phyloP scores from a whole-genome alignment of 2,888 invertebrate genomes.

The Dicranocentrus wangi region DNA sequence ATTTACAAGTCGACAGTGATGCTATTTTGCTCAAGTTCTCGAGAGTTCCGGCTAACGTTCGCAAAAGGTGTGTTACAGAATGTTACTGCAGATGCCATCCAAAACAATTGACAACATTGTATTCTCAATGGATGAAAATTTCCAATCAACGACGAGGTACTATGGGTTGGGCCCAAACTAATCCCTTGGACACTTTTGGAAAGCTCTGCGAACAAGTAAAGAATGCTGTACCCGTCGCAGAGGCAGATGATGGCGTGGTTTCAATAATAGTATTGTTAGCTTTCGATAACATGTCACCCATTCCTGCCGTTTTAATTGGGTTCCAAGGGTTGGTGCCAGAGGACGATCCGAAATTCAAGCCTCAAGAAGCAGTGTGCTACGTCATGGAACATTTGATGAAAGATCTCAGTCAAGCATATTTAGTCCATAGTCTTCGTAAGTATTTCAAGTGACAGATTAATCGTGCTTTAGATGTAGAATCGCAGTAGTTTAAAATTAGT shows the following conservation, averaged over 20 bases:
- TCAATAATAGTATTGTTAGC: conserved; percentile 17
- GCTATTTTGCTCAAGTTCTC: not conserved
- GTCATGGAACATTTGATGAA: not conserved
- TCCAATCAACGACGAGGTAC: not conserved
- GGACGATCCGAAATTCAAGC: conserved; percentile 2
- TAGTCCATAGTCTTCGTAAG: not conserved
- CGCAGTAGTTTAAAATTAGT: too few species aligned
- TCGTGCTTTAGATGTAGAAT: too few species aligned
- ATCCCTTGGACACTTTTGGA: conserved; percentile 33
- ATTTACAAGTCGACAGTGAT: too few species aligned
- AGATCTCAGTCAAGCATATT: conserved; percentile 8
- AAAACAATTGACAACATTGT: not conserved
- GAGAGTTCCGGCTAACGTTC: conserved; percentile 7
- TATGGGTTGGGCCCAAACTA: not conserved
- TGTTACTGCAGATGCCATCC: conserved; percentile 11
- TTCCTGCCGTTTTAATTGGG: conserved; percentile 38
- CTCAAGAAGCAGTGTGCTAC: conserved; percentile 1
- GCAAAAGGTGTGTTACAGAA: not conserved
- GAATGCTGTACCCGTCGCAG: not conserved
- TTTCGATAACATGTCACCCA: not conserved
- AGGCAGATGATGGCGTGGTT: not conserved
- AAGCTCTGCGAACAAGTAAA: not conserved
- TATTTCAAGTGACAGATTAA: conserved; percentile 14
- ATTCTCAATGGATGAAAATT: conserved; percentile 4
- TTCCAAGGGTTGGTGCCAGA: not conserved